A percentile compares a stretch with the other conserved stretches of the same genome.
Evolutionary conservation across 2,113 vertebrate species (phyloP).

Genomic region (Gasterosteus nipponicus): DNA sequence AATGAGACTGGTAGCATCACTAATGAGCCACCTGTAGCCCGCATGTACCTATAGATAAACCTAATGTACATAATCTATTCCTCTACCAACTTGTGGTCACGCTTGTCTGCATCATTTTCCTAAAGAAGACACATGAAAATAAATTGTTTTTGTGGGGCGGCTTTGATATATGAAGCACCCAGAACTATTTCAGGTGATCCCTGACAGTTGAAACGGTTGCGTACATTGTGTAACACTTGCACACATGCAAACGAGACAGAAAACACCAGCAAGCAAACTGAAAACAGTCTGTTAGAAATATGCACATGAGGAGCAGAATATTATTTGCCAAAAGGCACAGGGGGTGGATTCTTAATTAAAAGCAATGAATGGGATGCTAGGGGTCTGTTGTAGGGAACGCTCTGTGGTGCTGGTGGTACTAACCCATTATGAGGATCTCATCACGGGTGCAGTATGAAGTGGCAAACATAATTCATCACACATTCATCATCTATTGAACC

Average conservation of each 20-base stretch:
- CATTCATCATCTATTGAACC: conserved; percentile 15
- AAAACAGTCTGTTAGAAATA: background rate
- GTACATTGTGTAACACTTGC: background rate
- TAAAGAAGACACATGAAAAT: background rate
- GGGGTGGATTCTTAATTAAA: background rate
- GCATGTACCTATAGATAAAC: background rate
- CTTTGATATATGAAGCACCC: conserved; percentile 16
- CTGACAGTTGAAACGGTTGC: conserved; percentile 10
- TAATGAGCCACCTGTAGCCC: conserved; percentile 29
- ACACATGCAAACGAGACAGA: background rate
- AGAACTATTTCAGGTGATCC: conserved; percentile 1
- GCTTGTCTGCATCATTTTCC: background rate
- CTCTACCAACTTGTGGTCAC: background rate
- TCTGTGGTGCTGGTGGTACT: conserved; percentile 10
- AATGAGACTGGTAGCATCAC: conserved; percentile 2
- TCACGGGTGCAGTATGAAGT: conserved; percentile 33
- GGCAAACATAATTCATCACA: conserved; percentile 45
- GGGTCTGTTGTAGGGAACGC: conserved; percentile 42
- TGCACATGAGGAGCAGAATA: background rate
- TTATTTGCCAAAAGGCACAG: background rate
- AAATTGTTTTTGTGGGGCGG: background rate
- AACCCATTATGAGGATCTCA: conserved; percentile 32
- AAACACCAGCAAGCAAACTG: background rate
- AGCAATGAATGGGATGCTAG: conserved; percentile 42
- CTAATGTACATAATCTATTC: background rate